Evolutionary conservation across 2,888 invertebrate species (phyloP).

Genomic region (Caenorhabditis japonica): DNA sequence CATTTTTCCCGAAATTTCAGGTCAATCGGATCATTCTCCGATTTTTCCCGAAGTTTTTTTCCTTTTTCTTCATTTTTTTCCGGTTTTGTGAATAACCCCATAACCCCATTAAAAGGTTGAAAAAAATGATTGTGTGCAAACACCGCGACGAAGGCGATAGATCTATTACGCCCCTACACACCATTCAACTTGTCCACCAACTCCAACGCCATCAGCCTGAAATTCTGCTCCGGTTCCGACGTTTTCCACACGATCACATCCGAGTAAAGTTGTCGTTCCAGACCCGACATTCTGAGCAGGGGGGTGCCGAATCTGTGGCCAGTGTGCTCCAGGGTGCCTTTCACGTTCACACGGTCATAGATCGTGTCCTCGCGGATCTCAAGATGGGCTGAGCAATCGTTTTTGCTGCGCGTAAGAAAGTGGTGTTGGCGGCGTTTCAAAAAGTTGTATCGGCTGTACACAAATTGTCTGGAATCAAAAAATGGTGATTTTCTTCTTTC

Average conservation of each 20-base stretch:
- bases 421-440: conserved; percentile 26
- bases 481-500: too few species aligned
- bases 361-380: conserved; percentile 20
- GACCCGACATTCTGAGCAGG: conserved; percentile 51
- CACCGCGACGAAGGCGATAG: too few species aligned
- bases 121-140: too few species aligned
- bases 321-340: conserved; percentile 65
- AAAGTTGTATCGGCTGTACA: conserved; percentile 17
- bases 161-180: too few species aligned
- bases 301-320: conserved; percentile 67
- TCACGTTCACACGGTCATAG: conserved; percentile 36
- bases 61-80: too few species aligned
- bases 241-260: conserved; percentile 1
- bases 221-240: neutral
- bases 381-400: conserved; percentile 31
- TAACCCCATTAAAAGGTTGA: too few species aligned
- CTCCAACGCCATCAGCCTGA: conserved; percentile 4
- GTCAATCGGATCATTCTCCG: too few species aligned
- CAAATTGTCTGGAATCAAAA: conserved; percentile 20
- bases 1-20: too few species aligned
- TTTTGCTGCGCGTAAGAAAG: conserved; percentile 23
- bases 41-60: too few species aligned
- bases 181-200: conserved; percentile 10
- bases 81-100: too few species aligned
- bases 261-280: conserved; percentile 22